A percentile compares a stretch with the other conserved stretches of the same genome.
These are phyloP conservation scores for Mechanitis mazaeus DNA, from an alignment of 2,888 invertebrate genomes.

Conservation along the genomic window DNA sequence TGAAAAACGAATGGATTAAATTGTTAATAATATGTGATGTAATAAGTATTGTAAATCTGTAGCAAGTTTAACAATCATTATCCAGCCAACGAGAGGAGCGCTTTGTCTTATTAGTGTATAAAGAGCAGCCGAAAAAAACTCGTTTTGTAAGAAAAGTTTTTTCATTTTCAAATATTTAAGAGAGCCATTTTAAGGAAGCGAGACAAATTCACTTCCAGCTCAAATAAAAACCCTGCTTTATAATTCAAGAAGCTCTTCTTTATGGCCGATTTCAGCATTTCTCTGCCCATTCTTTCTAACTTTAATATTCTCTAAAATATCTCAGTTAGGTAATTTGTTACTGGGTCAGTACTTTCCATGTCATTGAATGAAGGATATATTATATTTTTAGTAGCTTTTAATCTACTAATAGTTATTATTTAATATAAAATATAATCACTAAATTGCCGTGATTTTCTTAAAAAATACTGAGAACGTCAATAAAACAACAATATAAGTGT, in stretches of 20 bases:
- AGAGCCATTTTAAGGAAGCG: conserved; percentile 19
- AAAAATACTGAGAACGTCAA: too few species aligned
- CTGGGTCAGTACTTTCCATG: not conserved
- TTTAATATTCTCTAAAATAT: conserved; percentile 5
- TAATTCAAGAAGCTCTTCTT: conserved; percentile 25
- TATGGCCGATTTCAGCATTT: conserved; percentile 20
- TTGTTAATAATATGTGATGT: too few species aligned
- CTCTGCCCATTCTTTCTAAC: conserved; percentile 1
- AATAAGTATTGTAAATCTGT: not conserved
- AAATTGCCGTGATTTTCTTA: too few species aligned
- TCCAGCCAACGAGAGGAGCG: not conserved
- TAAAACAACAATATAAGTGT: too few species aligned
- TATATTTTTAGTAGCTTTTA: too few species aligned
- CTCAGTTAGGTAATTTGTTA: not conserved
- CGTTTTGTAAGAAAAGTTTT: conserved; percentile 17
- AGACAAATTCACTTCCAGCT: conserved; percentile 29
- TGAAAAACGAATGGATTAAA: too few species aligned
- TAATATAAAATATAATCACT: too few species aligned
- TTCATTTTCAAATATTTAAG: conserved; percentile 21
- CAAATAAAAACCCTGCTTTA: conserved; percentile 25
- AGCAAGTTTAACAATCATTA: not conserved
- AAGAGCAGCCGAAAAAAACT: conserved; percentile 10
- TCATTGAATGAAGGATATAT: not conserved
- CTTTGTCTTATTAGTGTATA: conserved; percentile 7
- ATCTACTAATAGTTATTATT: too few species aligned